Conservation (phyloP, 1,140 invertebrate species). For the Solen grandis region DNA sequence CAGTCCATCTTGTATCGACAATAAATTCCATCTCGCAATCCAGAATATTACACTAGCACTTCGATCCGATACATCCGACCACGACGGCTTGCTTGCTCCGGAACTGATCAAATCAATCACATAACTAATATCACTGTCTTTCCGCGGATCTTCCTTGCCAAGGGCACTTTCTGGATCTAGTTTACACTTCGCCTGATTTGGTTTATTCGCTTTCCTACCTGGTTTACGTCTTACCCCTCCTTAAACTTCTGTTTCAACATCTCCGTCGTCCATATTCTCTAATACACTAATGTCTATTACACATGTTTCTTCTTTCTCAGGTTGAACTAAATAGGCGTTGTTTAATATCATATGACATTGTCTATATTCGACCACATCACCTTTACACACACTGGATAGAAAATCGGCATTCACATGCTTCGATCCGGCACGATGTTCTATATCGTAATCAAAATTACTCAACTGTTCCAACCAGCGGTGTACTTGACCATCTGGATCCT, state of each 20-base stretch:
- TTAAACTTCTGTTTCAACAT: neutral
- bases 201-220: conserved; percentile 12
- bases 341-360: conserved; percentile 31
- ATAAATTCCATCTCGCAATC: conserved; percentile 16
- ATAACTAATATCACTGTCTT: conserved; percentile 32
- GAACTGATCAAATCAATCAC: neutral
- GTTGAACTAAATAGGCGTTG: neutral
- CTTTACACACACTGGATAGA: conserved; percentile 1
- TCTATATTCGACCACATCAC: conserved; percentile 1
- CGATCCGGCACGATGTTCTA: conserved; percentile 16
- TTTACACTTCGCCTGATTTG: neutral
- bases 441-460: conserved; percentile 27
- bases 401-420: conserved; percentile 29
- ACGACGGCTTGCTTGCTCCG: neutral
- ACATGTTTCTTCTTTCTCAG: neutral
- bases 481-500: too few species aligned
- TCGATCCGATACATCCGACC: neutral
- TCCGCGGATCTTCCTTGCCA: neutral
- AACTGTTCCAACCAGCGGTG: too few species aligned
- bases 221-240: conserved; percentile 2
- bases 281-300: neutral
- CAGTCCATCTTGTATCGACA: conserved; percentile 28
- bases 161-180: neutral
- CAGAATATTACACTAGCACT: conserved; percentile 27
- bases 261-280: neutral